Evolutionary conservation across 2,113 vertebrate species (phyloP).

Genomic region (Porphyrio hochstetteri): DNA sequence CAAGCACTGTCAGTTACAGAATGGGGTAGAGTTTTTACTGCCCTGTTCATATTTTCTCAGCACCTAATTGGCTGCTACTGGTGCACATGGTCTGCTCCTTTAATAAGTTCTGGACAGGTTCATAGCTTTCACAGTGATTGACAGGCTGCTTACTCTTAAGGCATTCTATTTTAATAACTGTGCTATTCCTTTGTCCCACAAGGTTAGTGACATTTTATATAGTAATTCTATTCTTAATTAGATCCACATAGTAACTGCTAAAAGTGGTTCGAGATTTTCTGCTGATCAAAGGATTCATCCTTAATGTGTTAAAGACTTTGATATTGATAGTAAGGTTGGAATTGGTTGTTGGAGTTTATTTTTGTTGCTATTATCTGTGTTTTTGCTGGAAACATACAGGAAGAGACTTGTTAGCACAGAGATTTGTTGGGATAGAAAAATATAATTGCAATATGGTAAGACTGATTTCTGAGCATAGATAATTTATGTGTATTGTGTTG

Average conservation of each 20-base stretch:
- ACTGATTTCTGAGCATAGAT: not conserved
- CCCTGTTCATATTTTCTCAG: not conserved
- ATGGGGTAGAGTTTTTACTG: not conserved
- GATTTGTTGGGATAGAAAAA: not conserved
- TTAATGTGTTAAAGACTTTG: not conserved
- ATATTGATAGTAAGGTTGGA: not conserved
- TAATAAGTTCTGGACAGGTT: not conserved
- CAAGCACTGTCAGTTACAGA: not conserved
- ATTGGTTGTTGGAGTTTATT: too few relatives aligned
- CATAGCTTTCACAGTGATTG: not conserved
- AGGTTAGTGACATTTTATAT: not conserved
- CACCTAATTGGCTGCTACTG: not conserved
- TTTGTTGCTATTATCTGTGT: not conserved
- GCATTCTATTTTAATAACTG: not conserved
- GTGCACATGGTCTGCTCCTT: not conserved
- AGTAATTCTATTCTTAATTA: not conserved
- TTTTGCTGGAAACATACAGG: not conserved
- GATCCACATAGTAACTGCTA: not conserved
- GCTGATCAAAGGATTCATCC: not conserved
- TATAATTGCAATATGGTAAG: not conserved
- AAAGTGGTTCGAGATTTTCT: not conserved
- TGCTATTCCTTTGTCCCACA: not conserved
- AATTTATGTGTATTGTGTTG: not conserved
- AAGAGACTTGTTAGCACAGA: not conserved
- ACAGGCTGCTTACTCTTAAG: not conserved